Base-by-base conservation (phyloP, 1,140 invertebrate species). In the Cydia strobilella region DNA sequence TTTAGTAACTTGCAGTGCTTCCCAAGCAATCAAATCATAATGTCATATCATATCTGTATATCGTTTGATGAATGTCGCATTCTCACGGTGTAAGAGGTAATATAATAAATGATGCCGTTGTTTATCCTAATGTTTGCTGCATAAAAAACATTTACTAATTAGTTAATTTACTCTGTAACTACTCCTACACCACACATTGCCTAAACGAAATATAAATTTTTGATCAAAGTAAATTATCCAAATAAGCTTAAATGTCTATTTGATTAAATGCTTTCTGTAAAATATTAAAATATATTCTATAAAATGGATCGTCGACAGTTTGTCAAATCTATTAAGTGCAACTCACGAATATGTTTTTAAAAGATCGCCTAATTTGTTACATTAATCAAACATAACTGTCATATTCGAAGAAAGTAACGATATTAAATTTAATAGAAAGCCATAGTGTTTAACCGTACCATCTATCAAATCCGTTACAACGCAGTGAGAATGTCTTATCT, bases 371-470 rank as follows among this genome's bases (percentile, higher is more conserved):
- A 59, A 59, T 59, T 59, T 77, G 75, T 73, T 69, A 73, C 39
- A 76, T 48, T 75, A 79, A 80, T 82, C 76, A 77, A 78, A 79
- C 78, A 48, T 72, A 77, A 79, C 73, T 80, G 77, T 80, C 76
- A 78, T 75, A 80, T 79, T 85, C 82, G 20, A 59, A 18, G 54
- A 59, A 23, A 23, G 23, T 59, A 59, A 59, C 51, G 51, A 66
- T n/a, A 69, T 69, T 18, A 27, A 69, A 31, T 69, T 69, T 27
- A 66, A 69, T 69, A 69, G 65, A 69, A 69, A 69, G 65, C 15
- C 65, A 69, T 69, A 69, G 6, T 69, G 65, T 69, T 69, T 31
- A 39, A 31, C 27, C 27, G 65, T 23, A 69, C 65, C 27, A 42
- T 69, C 65, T 69, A 69, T 69, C 65, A 69, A 69, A 69, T 69